Conservation (phyloP, 2,888 invertebrate genomes). For the Gryllus longicercus region DNA sequence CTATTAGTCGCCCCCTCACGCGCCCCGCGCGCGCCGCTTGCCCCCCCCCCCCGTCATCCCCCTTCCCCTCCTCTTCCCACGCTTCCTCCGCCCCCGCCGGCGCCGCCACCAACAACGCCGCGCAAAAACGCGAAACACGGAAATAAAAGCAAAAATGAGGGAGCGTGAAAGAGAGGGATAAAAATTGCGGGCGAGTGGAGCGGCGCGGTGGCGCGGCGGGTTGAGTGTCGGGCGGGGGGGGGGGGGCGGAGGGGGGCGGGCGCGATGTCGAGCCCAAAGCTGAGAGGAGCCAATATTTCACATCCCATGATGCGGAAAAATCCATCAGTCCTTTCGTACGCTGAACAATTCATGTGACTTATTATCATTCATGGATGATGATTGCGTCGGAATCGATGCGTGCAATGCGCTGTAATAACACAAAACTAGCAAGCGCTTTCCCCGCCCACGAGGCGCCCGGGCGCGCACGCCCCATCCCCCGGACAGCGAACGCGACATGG, state of each 20-base stretch:
- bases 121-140: neutral
- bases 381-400: slow-evolving; percentile 32
- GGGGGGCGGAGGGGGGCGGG: neutral
- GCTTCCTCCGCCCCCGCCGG: neutral
- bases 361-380: slow-evolving; percentile 30
- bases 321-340: slow-evolving; percentile 28
- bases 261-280: neutral
- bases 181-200: neutral
- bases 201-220: neutral
- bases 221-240: neutral
- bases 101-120: too few species aligned
- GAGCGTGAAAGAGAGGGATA: slow-evolving; percentile 10
- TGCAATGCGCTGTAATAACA: slow-evolving; percentile 32
- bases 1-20: neutral
- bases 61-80: neutral
- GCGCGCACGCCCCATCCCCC: neutral
- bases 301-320: slow-evolving; percentile 31
- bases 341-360: slow-evolving; percentile 28
- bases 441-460: neutral
- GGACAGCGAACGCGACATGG: slow-evolving; percentile 27
- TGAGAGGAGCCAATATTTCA: slow-evolving; percentile 28
- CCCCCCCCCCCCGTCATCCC: neutral
- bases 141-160: neutral
- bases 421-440: slow-evolving; percentile 4
- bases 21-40: neutral